Evolutionary conservation across 2,113 vertebrate genomes (phyloP).

Genomic region (Gallinago paraguaiae): DNA sequence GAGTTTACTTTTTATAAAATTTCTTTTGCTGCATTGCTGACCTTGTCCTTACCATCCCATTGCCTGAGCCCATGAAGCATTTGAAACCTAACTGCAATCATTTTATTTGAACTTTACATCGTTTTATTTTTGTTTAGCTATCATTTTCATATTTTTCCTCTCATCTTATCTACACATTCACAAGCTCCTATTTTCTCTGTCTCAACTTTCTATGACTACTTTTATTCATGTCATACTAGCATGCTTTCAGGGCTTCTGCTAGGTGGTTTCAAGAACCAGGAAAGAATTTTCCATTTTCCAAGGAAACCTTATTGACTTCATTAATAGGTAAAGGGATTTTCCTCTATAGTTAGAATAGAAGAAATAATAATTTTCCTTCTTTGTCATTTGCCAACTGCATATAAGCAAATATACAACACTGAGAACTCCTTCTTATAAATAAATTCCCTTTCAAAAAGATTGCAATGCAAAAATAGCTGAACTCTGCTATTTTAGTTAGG

Average conservation of each 20-base stretch:
- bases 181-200: not conserved
- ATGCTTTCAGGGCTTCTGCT: not conserved
- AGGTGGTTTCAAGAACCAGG: not conserved
- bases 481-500: not conserved
- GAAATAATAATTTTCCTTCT: not conserved
- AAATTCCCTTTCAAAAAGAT: not conserved
- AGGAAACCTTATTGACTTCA: not conserved
- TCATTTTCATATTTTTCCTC: not conserved
- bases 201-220: not conserved
- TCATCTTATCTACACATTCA: not conserved
- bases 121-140: not conserved
- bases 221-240: not conserved
- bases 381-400: not conserved
- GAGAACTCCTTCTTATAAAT: not conserved
- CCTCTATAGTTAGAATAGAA: not conserved
- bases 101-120: not conserved
- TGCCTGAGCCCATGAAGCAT: not conserved
- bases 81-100: not conserved
- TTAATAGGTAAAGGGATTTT: not conserved
- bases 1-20: not conserved
- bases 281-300: not conserved
- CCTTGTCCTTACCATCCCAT: not conserved
- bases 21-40: not conserved
- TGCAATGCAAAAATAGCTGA: not conserved
- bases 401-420: not conserved